Evolutionary conservation across 2,888 invertebrate species (phyloP), one percentile per base, ranked within the genome.

Genomic region (Oscheius sp.): DNA sequence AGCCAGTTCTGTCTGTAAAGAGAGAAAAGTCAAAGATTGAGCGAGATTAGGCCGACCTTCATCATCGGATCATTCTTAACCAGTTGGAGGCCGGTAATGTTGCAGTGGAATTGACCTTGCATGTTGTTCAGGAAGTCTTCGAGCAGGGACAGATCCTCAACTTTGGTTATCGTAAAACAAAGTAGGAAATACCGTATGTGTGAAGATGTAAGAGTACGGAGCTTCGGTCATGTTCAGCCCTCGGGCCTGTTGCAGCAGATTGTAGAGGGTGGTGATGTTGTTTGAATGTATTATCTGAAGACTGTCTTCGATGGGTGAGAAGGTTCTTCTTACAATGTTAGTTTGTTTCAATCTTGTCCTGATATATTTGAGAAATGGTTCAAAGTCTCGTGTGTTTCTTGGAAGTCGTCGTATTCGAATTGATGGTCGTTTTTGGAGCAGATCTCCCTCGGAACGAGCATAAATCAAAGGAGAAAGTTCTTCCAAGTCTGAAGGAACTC

Each of bases 41-140:
- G 53, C 0, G 21, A 53, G 21, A 53, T 33, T 2, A 10, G 35
- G 10, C 58, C 32, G 10, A 85, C 86, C 77, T 87, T 87, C 77
- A 87, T 83, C 77, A 83, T 80, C n/a, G 87, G 88, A 62, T 83
- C 82, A 35, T 84, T 83, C 35, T 85, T 81, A 13, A 86, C 85
- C 42, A 88, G 60, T 62, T 85, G 87, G n/a, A 87, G 74, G n/a
- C 87, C 87, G 11, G 86, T 86, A 68, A 87, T 86, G 65, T 87
- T 87, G 66, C 88, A 87, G 53, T 84, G 85, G 58, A 84, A 82
- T 4, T 77, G 63, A 1, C 82, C 83, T 35, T 86, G 86, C 75
- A 85, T 83, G 63, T 83, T 82, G 60, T 84, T 85, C 21, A 88
- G 73, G 70, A 88, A 86, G 65, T 86, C 86, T 72, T 88, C 87